phyloP scores from a whole-genome alignment of 2,888 invertebrate genomes.

The Oligia fasciuncula region DNA sequence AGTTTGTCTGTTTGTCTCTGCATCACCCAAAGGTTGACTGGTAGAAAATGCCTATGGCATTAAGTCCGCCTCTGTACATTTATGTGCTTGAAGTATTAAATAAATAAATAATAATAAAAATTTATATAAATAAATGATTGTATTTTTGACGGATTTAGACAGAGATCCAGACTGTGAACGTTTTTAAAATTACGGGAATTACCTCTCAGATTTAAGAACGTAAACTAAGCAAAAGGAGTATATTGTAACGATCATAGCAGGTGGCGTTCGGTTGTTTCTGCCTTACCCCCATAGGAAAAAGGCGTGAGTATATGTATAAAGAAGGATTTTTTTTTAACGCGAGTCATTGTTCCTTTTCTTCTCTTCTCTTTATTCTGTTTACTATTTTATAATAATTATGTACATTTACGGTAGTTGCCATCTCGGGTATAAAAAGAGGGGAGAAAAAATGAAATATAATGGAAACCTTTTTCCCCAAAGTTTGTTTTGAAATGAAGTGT shows the following conservation, averaged over 20 bases:
- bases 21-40: too few relatives aligned
- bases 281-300: background rate
- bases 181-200: too few relatives aligned
- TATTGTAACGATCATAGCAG: background rate
- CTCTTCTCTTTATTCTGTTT: background rate
- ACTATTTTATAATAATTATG: background rate
- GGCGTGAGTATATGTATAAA: background rate
- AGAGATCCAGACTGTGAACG: too few relatives aligned
- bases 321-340: background rate
- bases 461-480: constrained; percentile 16
- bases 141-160: too few relatives aligned
- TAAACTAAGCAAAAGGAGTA: background rate
- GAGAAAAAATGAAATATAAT: constrained; percentile 1
- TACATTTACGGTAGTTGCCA: constrained; percentile 14
- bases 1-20: too few relatives aligned
- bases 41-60: too few relatives aligned
- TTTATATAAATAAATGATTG: too few relatives aligned
- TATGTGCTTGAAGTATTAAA: too few relatives aligned
- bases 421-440: background rate
- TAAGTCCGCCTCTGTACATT: too few relatives aligned
- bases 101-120: too few relatives aligned
- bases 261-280: background rate
- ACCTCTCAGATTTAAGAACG: background rate
- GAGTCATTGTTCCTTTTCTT: background rate
- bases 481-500: constrained; percentile 36